Conservation (phyloP, 2,888 invertebrate species). For the Caradrina kadenii region DNA sequence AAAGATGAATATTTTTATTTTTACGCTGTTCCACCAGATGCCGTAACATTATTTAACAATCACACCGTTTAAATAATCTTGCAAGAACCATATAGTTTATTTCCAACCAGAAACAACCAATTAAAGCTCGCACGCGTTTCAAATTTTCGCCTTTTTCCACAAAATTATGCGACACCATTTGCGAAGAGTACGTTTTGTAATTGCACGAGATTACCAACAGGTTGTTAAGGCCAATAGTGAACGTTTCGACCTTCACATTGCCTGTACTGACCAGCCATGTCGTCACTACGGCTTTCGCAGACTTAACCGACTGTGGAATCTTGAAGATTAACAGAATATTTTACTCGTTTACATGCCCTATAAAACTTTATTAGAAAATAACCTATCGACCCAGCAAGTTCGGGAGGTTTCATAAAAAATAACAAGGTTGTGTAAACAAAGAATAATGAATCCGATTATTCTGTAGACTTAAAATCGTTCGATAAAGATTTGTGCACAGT, state of each 20-base stretch:
- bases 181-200: constrained; percentile 56
- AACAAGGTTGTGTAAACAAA: constrained; percentile 51
- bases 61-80: constrained; percentile 18
- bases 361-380: constrained; percentile 70
- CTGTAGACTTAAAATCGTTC: constrained; percentile 12
- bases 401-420: constrained; percentile 43
- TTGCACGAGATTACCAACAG: constrained; percentile 59
- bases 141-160: constrained; percentile 23
- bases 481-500: constrained; percentile 25
- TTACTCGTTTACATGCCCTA: constrained; percentile 51
- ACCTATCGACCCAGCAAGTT: constrained; percentile 58
- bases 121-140: constrained; percentile 34
- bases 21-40: background rate
- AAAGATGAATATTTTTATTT: background rate
- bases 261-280: constrained; percentile 71
- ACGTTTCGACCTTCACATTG: constrained; percentile 85
- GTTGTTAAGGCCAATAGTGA: constrained; percentile 78
- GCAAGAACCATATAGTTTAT: constrained; percentile 34
- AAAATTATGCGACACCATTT: constrained; percentile 50
- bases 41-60: constrained; percentile 7
- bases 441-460: constrained; percentile 39
- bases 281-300: constrained; percentile 77
- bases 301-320: constrained; percentile 39
- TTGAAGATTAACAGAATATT: constrained; percentile 64
- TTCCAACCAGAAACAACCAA: constrained; percentile 42